Evolutionary conservation across 1,140 invertebrate species (phyloP), one percentile per base, ranked within the genome.

Genomic region (Leucophenga varia): DNA sequence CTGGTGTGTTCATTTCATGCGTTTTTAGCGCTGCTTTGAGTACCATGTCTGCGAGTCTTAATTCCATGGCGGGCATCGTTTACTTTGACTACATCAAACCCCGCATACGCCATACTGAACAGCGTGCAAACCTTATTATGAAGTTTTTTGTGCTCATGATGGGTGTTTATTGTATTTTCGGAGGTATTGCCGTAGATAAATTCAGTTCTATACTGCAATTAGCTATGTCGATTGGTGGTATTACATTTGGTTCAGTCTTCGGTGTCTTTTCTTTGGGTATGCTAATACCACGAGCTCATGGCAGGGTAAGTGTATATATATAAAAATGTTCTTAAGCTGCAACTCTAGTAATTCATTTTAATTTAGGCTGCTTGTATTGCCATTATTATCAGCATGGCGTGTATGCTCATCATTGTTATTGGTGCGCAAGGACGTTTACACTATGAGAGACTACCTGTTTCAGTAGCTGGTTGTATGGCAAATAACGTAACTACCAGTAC

Each of bases 381-480:
- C 7, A 80, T 85, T 0, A 13, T 89, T 0, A 57, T 74, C 9
- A 83, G 86, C 49, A 75, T 92, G 14, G 65, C 76, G 3, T 74
- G 89, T 13, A 83, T 89, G 50, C 79, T 84, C 8, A 86, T 85
- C 84, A 84, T 93, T 34, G 87, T 88, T 2, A 77, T 89, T 18
- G 86, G 86, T 6, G 83, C 86, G 1, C 88, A 91, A 70, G 63
- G 63, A 7, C 50, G 60, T 4, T 52, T 61, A 31, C 57, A 69
- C 13, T 72, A 72, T 31, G 37, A 20, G 0, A 60, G 74, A 1
- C 79, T 82, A 59, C 76, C 79, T 1, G 65, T 81, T 2, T 82
- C 76, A 9, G 69, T 82, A 1, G 80, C 81, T 6, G 81, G 80
- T n/a, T 89, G 87, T 50, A 53, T 76, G 16, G 75, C 75, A 0